A percentile compares a stretch with the other conserved stretches of the same genome.
Conservation (phyloP, 2,797 vertebrate genomes). For the Coluber constrictor region DNA sequence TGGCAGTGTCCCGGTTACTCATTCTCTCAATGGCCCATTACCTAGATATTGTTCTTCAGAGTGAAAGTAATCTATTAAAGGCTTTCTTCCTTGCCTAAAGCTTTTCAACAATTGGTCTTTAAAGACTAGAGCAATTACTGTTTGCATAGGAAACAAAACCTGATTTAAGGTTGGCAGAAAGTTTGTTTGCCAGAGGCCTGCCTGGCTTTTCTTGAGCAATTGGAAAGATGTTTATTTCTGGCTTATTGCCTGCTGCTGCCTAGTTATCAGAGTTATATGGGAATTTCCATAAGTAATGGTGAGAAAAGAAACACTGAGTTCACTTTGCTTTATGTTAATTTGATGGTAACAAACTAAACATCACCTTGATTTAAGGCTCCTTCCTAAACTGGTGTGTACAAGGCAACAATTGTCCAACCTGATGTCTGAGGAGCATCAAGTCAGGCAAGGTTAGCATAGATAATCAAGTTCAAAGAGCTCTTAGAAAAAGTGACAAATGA, state of each 20-base stretch:
- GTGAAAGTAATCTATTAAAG: conserved; percentile 67
- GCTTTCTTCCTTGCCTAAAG: conserved; percentile 55
- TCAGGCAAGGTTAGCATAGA: not conserved
- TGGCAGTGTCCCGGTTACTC: conserved; percentile 58
- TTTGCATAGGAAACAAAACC: conserved; percentile 46
- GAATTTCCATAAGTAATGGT: fast-evolving
- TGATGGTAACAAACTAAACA: not conserved
- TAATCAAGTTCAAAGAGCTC: not conserved
- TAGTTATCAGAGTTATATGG: not conserved
- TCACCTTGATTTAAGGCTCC: not conserved
- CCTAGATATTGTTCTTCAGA: conserved; percentile 47
- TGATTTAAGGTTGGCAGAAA: conserved; percentile 14
- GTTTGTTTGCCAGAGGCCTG: conserved; percentile 34
- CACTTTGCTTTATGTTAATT: not conserved
- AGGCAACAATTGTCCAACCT: not conserved
- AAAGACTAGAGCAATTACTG: conserved; percentile 45
- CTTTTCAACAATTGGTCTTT: conserved; percentile 58
- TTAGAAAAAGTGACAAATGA: not conserved
- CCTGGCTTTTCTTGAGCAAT: not conserved
- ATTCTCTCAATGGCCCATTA: conserved; percentile 59
- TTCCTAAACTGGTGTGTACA: not conserved
- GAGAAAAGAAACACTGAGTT: not conserved
- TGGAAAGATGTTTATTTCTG: not conserved
- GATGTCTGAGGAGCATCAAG: not conserved
- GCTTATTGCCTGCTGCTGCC: not conserved